A percentile compares a stretch with the other conserved stretches of the same genome.
phyloP scores from a whole-genome alignment of 2,888 invertebrate species.

The Zygothrica quintamaculata region DNA sequence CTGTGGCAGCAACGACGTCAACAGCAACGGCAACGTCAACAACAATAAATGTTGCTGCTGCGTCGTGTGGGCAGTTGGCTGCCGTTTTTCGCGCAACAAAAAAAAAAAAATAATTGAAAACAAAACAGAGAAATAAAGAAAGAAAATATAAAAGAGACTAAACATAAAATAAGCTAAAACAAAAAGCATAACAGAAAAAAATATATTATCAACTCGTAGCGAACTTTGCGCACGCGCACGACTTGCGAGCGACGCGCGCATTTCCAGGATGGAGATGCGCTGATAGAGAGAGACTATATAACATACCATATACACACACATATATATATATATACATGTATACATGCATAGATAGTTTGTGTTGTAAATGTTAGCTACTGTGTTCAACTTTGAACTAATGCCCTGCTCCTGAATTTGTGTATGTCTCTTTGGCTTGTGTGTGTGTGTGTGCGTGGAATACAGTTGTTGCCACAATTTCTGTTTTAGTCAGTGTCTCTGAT shows the following conservation, averaged over 20 bases:
- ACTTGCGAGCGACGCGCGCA: slow-evolving; percentile 63
- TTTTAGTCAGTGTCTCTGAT: neutral
- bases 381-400: slow-evolving; percentile 50
- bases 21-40: slow-evolving; percentile 16
- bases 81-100: slow-evolving; percentile 67
- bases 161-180: neutral
- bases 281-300: slow-evolving; percentile 1
- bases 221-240: slow-evolving; percentile 69
- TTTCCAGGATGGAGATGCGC: slow-evolving; percentile 13
- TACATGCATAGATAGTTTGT: neutral
- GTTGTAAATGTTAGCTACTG: slow-evolving; percentile 2
- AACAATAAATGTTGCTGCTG: slow-evolving; percentile 8
- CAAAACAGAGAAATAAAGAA: slow-evolving; percentile 25
- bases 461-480: neutral
- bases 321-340: too few species aligned
- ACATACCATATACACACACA: too few species aligned
- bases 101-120: slow-evolving; percentile 18
- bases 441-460: neutral
- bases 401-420: neutral
- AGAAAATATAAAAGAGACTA: slow-evolving; percentile 5
- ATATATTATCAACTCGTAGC: slow-evolving; percentile 24
- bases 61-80: slow-evolving; percentile 72
- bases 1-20: slow-evolving; percentile 23
- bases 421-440: slow-evolving; percentile 1
- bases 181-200: slow-evolving; percentile 1